phyloP scores from a whole-genome alignment of 2,888 invertebrate species.

The Strigamia crassipes region DNA sequence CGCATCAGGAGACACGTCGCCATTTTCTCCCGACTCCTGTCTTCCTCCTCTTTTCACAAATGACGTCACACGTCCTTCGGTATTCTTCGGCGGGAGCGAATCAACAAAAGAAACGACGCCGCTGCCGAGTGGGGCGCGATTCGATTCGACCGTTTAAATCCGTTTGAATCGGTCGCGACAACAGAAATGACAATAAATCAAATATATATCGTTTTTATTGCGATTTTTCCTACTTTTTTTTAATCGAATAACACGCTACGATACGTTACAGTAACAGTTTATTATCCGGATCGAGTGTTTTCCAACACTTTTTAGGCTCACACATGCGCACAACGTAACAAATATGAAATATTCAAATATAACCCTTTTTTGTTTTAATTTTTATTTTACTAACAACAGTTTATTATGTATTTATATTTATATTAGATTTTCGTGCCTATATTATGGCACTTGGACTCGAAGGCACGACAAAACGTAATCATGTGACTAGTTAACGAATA shows the following conservation, averaged over 20 bases:
- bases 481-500: not conserved
- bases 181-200: no score
- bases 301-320: not conserved
- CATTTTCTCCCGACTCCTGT: constrained; percentile 59
- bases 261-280: not conserved
- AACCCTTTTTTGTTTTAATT: no score
- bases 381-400: no score
- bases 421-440: not conserved
- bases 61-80: constrained; percentile 61
- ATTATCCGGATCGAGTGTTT: not conserved
- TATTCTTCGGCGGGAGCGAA: constrained; percentile 48
- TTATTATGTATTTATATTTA: not conserved
- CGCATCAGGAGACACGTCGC: constrained; percentile 53
- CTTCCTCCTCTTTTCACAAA: constrained; percentile 59
- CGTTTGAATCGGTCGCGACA: no score
- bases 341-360: not conserved
- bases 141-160: not conserved
- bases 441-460: not conserved
- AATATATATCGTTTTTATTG: no score
- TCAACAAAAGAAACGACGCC: constrained; percentile 45
- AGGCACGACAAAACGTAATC: not conserved
- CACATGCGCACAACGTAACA: not conserved
- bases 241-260: not conserved
- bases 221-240: no score
- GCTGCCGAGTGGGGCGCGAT: constrained; percentile 14